phyloP scores from a whole-genome alignment of 2,113 vertebrate genomes.

The Ictalurus furcatus region DNA sequence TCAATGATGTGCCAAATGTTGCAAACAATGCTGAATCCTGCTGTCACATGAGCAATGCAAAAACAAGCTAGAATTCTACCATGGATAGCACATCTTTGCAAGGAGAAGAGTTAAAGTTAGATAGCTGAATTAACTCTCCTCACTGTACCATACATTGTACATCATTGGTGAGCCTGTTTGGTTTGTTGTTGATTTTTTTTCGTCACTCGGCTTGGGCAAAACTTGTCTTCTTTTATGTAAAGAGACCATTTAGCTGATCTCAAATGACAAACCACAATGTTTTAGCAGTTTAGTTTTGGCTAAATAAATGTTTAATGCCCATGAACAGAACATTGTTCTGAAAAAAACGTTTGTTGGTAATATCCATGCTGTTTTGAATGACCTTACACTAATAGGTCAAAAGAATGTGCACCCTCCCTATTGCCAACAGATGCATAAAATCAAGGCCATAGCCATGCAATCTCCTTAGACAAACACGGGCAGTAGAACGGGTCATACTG shows the following conservation, averaged over 20 bases:
- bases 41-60: not conserved
- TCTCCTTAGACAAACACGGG: not conserved
- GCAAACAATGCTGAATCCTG: not conserved
- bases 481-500: not conserved
- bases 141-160: too few relatives aligned
- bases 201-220: not conserved
- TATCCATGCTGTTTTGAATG: not conserved
- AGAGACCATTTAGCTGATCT: not conserved
- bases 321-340: not conserved
- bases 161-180: not conserved
- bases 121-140: not conserved
- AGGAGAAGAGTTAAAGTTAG: not conserved
- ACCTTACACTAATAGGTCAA: not conserved
- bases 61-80: not conserved
- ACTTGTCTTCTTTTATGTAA: too few relatives aligned
- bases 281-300: not conserved
- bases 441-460: not conserved
- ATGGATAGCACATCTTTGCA: not conserved
- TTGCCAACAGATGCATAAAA: not conserved
- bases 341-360: not conserved
- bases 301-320: not conserved
- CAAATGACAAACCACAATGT: not conserved
- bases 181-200: not conserved
- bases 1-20: not conserved
- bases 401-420: not conserved